phyloP scores from a whole-genome alignment of 2,113 vertebrate genomes.

The Zapornia atra region DNA sequence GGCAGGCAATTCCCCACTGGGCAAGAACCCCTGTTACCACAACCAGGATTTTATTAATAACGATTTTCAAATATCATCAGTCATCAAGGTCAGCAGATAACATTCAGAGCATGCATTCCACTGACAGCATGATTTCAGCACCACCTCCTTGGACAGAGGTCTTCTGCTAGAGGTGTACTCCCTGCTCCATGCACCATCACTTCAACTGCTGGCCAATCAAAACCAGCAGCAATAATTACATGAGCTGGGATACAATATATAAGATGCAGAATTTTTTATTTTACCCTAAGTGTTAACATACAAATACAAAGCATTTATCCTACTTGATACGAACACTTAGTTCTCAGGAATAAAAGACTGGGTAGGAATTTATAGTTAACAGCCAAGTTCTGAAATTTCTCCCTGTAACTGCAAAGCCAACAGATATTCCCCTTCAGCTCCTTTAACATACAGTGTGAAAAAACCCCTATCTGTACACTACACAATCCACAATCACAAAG shows the following conservation, averaged over 20 bases:
- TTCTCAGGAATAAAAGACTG: neutral
- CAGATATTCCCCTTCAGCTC: neutral
- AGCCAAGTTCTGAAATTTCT: neutral
- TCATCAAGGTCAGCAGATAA: neutral
- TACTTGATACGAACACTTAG: neutral
- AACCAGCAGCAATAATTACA: neutral
- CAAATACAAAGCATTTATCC: neutral
- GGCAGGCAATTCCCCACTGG: neutral
- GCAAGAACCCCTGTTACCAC: neutral
- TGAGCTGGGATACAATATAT: accelerated
- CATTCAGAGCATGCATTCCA: neutral
- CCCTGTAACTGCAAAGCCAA: neutral
- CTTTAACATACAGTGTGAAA: neutral
- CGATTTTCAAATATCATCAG: neutral
- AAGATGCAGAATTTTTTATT: neutral
- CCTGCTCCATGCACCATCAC: neutral
- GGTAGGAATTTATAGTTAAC: neutral
- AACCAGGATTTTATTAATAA: neutral
- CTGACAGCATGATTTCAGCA: neutral
- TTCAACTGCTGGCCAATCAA: neutral
- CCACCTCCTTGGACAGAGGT: neutral
- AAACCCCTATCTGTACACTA: neutral
- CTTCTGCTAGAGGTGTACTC: neutral
- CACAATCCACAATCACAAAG: neutral
- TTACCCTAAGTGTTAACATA: neutral